Percentiles rank a stretch among this genome's conserved stretches.
These are phyloP conservation scores for Alethe diademata DNA, from an alignment of 2,113 vertebrate species.

Conservation along the genomic window DNA sequence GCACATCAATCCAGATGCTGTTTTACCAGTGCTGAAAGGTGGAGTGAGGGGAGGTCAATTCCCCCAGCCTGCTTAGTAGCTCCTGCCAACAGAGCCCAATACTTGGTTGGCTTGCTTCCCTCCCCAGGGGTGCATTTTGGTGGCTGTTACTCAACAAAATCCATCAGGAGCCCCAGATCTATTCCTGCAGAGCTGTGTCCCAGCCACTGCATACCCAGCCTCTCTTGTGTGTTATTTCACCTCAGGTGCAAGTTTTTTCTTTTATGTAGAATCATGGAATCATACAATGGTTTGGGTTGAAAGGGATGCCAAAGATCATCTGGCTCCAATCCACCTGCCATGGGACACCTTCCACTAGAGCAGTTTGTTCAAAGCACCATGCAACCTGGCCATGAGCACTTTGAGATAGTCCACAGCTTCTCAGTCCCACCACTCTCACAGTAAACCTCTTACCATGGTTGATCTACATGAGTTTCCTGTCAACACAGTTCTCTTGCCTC, in stretches of 20 bases:
- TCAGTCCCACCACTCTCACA: not conserved
- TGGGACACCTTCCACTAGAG: not conserved
- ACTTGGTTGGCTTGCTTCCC: not conserved
- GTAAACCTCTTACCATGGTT: not conserved
- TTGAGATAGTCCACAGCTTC: not conserved
- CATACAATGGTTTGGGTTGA: not conserved
- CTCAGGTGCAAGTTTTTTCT: not conserved
- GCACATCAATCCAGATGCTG: not conserved
- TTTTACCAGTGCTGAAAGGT: not conserved
- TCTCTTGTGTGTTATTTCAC: not conserved
- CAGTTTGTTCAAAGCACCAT: not conserved
- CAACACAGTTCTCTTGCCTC: not conserved
- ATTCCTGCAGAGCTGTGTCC: not conserved
- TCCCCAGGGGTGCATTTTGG: not conserved
- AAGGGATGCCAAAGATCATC: not conserved
- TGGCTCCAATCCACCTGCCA: rapidly evolving
- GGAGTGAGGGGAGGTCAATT: not conserved
- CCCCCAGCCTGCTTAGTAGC: not conserved
- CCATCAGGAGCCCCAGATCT: not conserved
- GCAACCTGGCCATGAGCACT: not conserved
- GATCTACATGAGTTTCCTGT: not conserved
- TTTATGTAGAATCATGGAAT: not conserved
- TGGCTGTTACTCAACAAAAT: not conserved
- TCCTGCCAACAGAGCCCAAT: rapidly evolving
- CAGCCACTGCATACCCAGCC: not conserved